Evolutionary conservation across 2,888 invertebrate genomes (phyloP), one percentile per base, ranked within the genome.

Genomic region (Euplagia quadripunctaria): DNA sequence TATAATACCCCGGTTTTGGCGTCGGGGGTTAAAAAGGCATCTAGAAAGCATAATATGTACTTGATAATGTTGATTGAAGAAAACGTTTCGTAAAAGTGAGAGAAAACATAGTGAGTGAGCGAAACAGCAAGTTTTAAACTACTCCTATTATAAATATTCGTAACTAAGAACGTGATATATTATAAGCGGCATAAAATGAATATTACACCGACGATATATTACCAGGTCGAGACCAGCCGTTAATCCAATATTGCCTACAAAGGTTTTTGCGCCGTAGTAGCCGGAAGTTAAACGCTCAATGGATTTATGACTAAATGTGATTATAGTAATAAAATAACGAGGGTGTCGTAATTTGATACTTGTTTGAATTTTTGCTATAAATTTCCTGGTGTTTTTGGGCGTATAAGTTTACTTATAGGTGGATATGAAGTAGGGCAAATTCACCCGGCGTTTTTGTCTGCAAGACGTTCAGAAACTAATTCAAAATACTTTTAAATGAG

Each of bases 221-320:
- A 52, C 65, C n/a, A 66, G 66, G 67, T 67, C 72, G 68, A 52
- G 76, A 68, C 74, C 74, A 73, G 72, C 67, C 75, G 65, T 70
- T 82, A 82, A 84, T 84, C 72, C 66, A 72, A 84, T 82, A 80
- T 82, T 65, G 65, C 63, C 49, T 73, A 77, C 76, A 82, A 76
- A 76, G 79, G 76, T 70, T 82, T 82, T 80, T 72, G 66, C 46
- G 12, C 55, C 66, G 63, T 17, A 65, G 43, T 71, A 70, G 42
- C 58, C 20, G n/a, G 73, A 75, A 65, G 63, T 74, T 76, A 72
- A 67, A 69, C 66, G 75, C 42, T 68, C 70, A 82, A 84, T 84
- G 82, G 41, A 78, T 79, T 84, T 67, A 79, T 75, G 66, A 43
- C 51, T 63, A 72, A 75, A 78, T 74, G 51, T 78, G 73, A 79